Percentiles rank a stretch among this genome's conserved stretches.
Conservation (phyloP, 2,888 invertebrate species). For the Agonum fuliginosum region DNA sequence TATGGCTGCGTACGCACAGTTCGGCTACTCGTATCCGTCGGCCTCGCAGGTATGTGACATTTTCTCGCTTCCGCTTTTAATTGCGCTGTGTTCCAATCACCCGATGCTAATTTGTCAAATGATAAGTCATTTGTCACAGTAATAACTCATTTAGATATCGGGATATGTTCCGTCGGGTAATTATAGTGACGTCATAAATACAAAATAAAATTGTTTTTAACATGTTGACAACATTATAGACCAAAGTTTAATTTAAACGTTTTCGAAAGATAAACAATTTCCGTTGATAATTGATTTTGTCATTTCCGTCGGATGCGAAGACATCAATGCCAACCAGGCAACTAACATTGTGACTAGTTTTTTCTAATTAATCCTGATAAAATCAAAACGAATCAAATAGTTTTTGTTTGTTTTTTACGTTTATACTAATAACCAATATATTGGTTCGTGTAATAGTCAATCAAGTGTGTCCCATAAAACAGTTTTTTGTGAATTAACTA, state of each 20-base stretch:
- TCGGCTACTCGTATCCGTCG: slow-evolving; percentile 94
- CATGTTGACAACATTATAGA: background rate
- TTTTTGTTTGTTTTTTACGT: background rate
- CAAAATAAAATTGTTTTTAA: slow-evolving; percentile 1
- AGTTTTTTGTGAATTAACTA: no score
- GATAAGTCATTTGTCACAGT: no score
- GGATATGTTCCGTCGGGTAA: background rate
- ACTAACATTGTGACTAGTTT: background rate
- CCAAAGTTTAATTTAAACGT: background rate
- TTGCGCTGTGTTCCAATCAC: no score
- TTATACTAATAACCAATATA: no score
- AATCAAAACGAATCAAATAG: background rate
- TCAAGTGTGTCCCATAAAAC: no score
- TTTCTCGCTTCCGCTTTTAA: background rate
- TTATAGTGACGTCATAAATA: background rate
- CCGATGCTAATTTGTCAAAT: background rate
- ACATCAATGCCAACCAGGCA: slow-evolving; percentile 19
- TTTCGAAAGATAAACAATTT: background rate
- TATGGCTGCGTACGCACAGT: slow-evolving; percentile 92
- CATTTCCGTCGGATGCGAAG: slow-evolving; percentile 18
- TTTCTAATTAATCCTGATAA: background rate
- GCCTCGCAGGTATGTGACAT: slow-evolving; percentile 86
- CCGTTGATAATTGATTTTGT: background rate
- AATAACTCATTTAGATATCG: background rate
- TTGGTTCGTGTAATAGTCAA: no score